Conservation (phyloP, 2,888 invertebrate species). For the Eristalis arbustorum region DNA sequence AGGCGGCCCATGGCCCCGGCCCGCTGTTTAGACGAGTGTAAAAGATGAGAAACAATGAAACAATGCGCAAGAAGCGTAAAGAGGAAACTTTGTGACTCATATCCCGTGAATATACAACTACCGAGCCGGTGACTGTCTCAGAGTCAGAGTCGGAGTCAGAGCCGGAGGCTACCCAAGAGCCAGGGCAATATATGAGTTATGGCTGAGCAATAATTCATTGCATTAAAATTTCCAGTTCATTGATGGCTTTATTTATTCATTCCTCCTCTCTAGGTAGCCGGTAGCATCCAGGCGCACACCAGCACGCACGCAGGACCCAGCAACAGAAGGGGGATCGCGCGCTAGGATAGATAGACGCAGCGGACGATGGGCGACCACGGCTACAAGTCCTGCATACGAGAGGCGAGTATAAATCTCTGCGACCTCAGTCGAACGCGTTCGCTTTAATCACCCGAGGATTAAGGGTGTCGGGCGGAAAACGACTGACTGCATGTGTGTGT, state of each 20-base stretch:
- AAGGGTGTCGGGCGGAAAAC: slow-evolving; percentile 20
- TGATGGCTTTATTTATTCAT: slow-evolving; percentile 69
- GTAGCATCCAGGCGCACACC: too few species aligned
- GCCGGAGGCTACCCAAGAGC: slow-evolving; percentile 6
- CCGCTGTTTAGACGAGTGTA: slow-evolving; percentile 22
- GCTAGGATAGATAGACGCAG: background rate
- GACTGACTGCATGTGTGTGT: slow-evolving; percentile 30
- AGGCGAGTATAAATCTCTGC: slow-evolving; percentile 47
- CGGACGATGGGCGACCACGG: background rate
- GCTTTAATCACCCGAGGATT: slow-evolving; percentile 62
- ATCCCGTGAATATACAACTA: slow-evolving; percentile 44
- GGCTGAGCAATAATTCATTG: slow-evolving; percentile 68
- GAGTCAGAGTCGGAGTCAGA: too few species aligned
- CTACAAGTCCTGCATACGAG: background rate
- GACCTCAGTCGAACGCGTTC: slow-evolving; percentile 45
- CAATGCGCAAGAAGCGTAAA: slow-evolving; percentile 64
- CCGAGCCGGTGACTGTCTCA: background rate
- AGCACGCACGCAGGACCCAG: background rate
- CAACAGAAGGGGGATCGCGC: slow-evolving; percentile 15
- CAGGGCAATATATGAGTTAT: slow-evolving; percentile 65
- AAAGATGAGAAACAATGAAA: slow-evolving; percentile 63
- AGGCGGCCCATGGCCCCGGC: slow-evolving; percentile 1
- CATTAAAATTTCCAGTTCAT: slow-evolving; percentile 71
- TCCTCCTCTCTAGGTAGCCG: slow-evolving; percentile 24
- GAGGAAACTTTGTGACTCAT: slow-evolving; percentile 61